Conservation (phyloP, 64 coral and sea anemone genomes). For the Catalaphyllia jardinei region DNA sequence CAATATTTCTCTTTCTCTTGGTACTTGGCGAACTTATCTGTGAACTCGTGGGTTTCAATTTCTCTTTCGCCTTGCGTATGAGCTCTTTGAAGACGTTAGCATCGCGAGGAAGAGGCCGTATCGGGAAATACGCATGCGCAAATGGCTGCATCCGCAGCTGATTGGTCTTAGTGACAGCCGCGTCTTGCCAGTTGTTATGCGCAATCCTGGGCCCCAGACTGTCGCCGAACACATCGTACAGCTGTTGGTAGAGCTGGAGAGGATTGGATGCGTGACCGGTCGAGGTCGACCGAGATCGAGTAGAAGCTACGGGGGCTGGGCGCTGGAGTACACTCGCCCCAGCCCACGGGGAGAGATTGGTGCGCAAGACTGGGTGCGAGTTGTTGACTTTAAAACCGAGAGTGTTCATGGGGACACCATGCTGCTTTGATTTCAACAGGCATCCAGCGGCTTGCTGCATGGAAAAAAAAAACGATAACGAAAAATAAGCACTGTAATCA, state of each 20-base stretch:
- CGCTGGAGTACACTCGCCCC: slow-evolving; percentile 72
- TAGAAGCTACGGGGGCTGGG: slow-evolving; percentile 55
- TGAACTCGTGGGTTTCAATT: not conserved
- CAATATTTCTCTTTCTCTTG: slow-evolving; percentile 17
- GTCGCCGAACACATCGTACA: slow-evolving; percentile 88
- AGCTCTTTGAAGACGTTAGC: slow-evolving; percentile 63
- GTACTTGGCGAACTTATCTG: not conserved
- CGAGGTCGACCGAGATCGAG: slow-evolving; percentile 71
- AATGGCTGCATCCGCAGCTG: slow-evolving; percentile 82
- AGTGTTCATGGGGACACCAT: slow-evolving; percentile 72
- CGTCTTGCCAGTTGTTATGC: slow-evolving; percentile 94
- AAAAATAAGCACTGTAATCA: too few relatives aligned
- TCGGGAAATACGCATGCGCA: slow-evolving; percentile 92
- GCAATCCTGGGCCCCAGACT: slow-evolving; percentile 75
- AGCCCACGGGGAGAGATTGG: slow-evolving; percentile 84
- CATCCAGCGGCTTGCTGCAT: slow-evolving; percentile 81
- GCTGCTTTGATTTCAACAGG: slow-evolving; percentile 75
- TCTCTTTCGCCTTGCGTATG: slow-evolving; percentile 55
- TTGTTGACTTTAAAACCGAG: slow-evolving; percentile 67
- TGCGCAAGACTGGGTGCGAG: slow-evolving; percentile 77
- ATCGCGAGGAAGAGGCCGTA: slow-evolving; percentile 73
- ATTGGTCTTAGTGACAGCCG: slow-evolving; percentile 72
- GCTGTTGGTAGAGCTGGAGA: slow-evolving; percentile 67
- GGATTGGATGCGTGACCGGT: slow-evolving; percentile 57
- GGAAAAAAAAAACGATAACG: not conserved